Evolutionary conservation across 1,140 invertebrate species (phyloP).

Genomic region (Solenopsis invicta): DNA sequence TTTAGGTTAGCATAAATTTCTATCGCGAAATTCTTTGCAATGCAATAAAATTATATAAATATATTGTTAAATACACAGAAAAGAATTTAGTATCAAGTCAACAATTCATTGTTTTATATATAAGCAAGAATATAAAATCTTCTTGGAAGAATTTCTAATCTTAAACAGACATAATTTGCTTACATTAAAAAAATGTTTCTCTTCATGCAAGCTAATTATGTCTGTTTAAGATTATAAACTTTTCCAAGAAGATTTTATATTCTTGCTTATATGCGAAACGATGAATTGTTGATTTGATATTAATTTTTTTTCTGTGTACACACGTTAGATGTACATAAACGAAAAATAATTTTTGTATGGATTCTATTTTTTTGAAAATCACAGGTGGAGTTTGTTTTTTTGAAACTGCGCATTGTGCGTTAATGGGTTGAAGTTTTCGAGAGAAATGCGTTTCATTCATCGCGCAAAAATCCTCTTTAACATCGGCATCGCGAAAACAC

Average conservation of each 20-base stretch:
- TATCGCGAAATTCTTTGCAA: neutral
- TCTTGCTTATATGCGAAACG: no score
- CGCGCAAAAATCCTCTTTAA: slow-evolving; percentile 36
- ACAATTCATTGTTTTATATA: no score
- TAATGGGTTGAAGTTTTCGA: neutral
- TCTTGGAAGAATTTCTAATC: no score
- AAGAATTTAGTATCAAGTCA: no score
- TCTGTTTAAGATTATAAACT: no score
- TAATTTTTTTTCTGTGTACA: no score
- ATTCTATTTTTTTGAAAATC: neutral
- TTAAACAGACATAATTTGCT: no score
- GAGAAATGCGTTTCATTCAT: neutral
- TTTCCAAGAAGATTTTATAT: no score
- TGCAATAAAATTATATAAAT: neutral
- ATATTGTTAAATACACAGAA: neutral
- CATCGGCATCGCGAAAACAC: neutral
- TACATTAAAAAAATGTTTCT: no score
- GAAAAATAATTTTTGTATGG: neutral
- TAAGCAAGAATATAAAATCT: no score
- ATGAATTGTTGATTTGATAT: no score
- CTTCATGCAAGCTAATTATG: no score
- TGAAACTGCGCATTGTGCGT: neutral
- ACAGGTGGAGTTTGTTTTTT: neutral
- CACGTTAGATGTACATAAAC: neutral
- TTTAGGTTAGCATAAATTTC: neutral